phyloP scores from a whole-genome alignment of 2,888 invertebrate species.

The Drosophila siamana region DNA sequence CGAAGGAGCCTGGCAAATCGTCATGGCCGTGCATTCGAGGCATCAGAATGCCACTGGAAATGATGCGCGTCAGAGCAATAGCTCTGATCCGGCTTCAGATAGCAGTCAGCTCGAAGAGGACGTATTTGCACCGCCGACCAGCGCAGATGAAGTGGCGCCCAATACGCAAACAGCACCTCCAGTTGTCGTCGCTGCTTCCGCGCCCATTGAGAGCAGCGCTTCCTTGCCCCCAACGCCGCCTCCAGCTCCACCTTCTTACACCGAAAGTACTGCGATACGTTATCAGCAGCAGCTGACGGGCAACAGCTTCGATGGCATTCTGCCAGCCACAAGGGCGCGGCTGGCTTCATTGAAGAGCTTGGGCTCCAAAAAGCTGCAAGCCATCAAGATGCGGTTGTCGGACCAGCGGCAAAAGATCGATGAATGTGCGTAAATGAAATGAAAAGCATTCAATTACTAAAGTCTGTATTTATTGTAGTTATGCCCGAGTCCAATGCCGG shows the following conservation, averaged over 20 bases:
- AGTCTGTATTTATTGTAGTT: constrained; percentile 69
- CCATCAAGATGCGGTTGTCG: constrained; percentile 88
- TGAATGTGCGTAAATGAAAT: constrained; percentile 81
- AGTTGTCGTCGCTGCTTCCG: not conserved
- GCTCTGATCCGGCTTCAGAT: constrained; percentile 83
- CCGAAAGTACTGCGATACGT: constrained; percentile 59
- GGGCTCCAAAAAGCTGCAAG: constrained; percentile 89
- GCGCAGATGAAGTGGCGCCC: constrained; percentile 63
- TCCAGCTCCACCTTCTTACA: constrained; percentile 74
- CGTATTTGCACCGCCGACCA: constrained; percentile 67
- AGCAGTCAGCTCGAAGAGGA: constrained; percentile 83
- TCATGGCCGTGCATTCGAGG: constrained; percentile 82
- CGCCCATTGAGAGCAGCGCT: constrained; percentile 19
- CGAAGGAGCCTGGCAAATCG: constrained; percentile 84
- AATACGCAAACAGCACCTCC: constrained; percentile 42
- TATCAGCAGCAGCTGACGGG: constrained; percentile 71
- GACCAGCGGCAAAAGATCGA: constrained; percentile 84
- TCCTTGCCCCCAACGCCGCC: constrained; percentile 36
- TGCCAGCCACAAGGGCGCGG: constrained; percentile 86
- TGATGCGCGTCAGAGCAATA: constrained; percentile 75
- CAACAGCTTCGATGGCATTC: constrained; percentile 71
- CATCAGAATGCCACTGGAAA: constrained; percentile 36
- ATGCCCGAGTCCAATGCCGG: constrained; percentile 80
- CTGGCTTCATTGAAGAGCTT: constrained; percentile 89
- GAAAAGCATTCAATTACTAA: not conserved